These are phyloP conservation scores for Phrixothrix hirtus DNA, from an alignment of 2,888 invertebrate species.

Conservation along the genomic window DNA sequence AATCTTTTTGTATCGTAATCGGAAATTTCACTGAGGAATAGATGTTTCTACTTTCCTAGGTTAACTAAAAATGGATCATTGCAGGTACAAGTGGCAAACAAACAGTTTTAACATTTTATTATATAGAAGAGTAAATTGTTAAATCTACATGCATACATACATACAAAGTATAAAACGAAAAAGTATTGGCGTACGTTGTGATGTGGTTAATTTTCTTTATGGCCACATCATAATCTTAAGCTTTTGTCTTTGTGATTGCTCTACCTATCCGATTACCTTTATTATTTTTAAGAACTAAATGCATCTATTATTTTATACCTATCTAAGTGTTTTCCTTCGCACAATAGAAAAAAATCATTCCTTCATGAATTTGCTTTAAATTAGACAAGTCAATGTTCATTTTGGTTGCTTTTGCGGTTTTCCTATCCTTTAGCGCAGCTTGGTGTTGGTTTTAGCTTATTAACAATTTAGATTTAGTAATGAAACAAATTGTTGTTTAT, in stretches of 20 bases:
- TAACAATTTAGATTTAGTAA: constrained; percentile 32
- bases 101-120: no score
- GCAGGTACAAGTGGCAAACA: background rate
- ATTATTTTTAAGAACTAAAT: no score
- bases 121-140: background rate
- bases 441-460: constrained; percentile 41
- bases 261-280: no score
- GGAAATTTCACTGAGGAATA: background rate
- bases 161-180: constrained; percentile 20
- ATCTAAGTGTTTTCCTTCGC: no score
- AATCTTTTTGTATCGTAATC: background rate
- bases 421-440: constrained; percentile 42
- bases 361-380: background rate
- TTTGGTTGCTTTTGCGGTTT: constrained; percentile 49
- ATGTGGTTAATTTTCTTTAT: background rate
- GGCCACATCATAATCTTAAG: background rate
- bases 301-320: no score
- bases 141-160: constrained; percentile 10
- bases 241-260: background rate
- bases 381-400: constrained; percentile 9
- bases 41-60: no score
- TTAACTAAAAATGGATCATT: background rate
- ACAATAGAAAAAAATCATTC: no score
- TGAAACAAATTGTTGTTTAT: constrained; percentile 16
- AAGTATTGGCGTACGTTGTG: constrained; percentile 12